These are phyloP conservation scores for Acanthurus leucopareius DNA, from an alignment of 2,797 vertebrate species.

Conservation along the genomic window DNA sequence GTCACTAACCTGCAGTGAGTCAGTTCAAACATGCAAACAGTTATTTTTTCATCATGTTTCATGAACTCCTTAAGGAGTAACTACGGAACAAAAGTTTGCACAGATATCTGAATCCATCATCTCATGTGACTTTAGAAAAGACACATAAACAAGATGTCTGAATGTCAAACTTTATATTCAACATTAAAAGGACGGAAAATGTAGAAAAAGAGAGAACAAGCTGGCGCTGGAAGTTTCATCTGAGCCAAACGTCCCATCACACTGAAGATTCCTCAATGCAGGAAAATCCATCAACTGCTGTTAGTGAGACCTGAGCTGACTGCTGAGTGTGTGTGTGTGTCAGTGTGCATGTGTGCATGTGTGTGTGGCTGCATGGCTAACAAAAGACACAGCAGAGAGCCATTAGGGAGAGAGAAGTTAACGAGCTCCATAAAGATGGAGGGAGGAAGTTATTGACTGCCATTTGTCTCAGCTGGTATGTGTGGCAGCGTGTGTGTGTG, in stretches of 20 bases:
- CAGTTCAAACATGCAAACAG: not conserved
- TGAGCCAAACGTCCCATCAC: constrained; percentile 60
- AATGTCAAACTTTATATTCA: constrained; percentile 43
- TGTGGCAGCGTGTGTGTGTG: constrained; percentile 12
- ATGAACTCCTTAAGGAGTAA: not conserved
- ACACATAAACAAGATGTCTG: constrained; percentile 18
- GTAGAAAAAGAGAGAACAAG: constrained; percentile 10
- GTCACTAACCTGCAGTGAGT: not conserved
- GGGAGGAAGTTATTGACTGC: constrained; percentile 64
- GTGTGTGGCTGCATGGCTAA: constrained; percentile 30
- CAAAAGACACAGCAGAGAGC: constrained; percentile 64
- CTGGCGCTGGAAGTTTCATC: constrained; percentile 34
- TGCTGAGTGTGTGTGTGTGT: constrained; percentile 30
- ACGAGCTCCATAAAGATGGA: constrained; percentile 69
- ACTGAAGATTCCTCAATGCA: constrained; percentile 46
- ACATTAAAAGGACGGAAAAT: not conserved
- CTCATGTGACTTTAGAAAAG: constrained; percentile 20
- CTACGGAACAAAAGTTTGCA: not conserved
- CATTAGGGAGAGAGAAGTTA: constrained; percentile 67
- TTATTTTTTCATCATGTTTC: not conserved
- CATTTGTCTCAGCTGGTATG: constrained; percentile 60
- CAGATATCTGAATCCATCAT: not conserved
- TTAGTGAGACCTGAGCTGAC: constrained; percentile 45
- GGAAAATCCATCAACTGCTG: constrained; percentile 49
- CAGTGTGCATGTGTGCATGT: constrained; percentile 12